Evolutionary conservation across 2,113 vertebrate genomes (phyloP).

Genomic region (Gasterosteus nipponicus): DNA sequence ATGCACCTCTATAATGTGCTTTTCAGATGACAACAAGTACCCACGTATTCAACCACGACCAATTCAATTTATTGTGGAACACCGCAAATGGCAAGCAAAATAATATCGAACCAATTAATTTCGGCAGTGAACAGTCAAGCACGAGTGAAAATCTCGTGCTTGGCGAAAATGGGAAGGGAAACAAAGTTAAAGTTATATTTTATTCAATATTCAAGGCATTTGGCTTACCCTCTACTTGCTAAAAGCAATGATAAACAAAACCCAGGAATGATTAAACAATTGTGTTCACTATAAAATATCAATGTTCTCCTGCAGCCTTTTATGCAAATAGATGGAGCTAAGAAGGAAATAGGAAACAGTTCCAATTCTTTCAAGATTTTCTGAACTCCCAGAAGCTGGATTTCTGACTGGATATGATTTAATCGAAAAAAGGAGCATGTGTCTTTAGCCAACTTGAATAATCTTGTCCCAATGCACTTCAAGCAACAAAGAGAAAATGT

Average conservation of each 20-base stretch:
- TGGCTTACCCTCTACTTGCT: conserved; percentile 8
- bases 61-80: conserved; percentile 22
- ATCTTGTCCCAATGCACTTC: too few relatives aligned
- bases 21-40: conserved; percentile 70
- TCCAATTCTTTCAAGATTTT: conserved; percentile 43
- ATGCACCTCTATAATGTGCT: conserved; percentile 58
- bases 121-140: not conserved
- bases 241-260: conserved; percentile 17
- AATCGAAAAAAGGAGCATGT: conserved; percentile 47
- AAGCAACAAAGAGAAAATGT: not conserved
- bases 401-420: conserved; percentile 50
- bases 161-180: not conserved
- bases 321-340: conserved; percentile 40
- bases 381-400: conserved; percentile 54
- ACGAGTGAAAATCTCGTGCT: conserved; percentile 8
- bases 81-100: conserved; percentile 21
- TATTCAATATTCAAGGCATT: conserved; percentile 4
- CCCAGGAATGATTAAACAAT: conserved; percentile 12
- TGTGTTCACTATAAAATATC: conserved; percentile 32
- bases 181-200: not conserved
- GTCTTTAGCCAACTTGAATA: conserved; percentile 17
- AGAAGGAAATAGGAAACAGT: conserved; percentile 30
- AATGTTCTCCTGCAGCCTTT: conserved; percentile 40
- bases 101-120: conserved; percentile 25
- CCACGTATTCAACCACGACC: conserved; percentile 42